These are phyloP conservation scores for Berghia stephanieae DNA, from an alignment of 1,140 invertebrate genomes.

Conservation along the genomic window DNA sequence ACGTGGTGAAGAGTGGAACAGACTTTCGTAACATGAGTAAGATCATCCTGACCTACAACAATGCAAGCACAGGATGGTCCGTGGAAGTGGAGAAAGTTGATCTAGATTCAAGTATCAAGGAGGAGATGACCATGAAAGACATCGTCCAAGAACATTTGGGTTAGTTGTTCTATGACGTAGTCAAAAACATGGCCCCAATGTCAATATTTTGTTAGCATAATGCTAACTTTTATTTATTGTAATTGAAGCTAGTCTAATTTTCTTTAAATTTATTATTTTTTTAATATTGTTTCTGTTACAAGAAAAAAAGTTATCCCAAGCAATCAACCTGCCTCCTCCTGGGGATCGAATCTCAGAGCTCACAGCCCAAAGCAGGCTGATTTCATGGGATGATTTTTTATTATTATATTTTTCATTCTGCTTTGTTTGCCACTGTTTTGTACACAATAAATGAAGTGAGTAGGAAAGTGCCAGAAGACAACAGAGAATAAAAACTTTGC, in stretches of 20 bases:
- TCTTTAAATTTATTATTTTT: not conserved
- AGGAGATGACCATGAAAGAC: slow-evolving; percentile 78
- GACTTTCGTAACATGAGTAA: slow-evolving; percentile 88
- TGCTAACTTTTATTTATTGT: not conserved
- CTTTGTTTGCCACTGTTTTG: too few relatives aligned
- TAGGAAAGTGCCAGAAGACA: too few relatives aligned
- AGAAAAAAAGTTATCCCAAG: too few relatives aligned
- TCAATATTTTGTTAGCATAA: not conserved
- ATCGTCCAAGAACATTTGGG: slow-evolving; percentile 79
- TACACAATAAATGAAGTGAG: too few relatives aligned
- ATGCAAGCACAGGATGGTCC: slow-evolving; percentile 57
- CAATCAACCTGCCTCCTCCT: too few relatives aligned
- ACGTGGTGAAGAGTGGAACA: slow-evolving; percentile 89
- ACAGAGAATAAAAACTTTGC: too few relatives aligned
- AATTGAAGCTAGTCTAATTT: not conserved
- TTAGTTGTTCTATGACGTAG: slow-evolving; percentile 58
- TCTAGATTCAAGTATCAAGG: slow-evolving; percentile 76
- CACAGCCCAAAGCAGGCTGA: too few relatives aligned
- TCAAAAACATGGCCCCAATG: not conserved
- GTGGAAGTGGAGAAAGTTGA: slow-evolving; percentile 78
- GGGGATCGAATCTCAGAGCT: too few relatives aligned
- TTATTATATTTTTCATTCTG: too few relatives aligned
- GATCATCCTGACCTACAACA: slow-evolving; percentile 69
- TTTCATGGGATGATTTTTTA: too few relatives aligned
- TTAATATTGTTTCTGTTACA: not conserved